Evolutionary conservation across 1,140 invertebrate species (phyloP).

Genomic region (Homalodisca vitripennis): DNA sequence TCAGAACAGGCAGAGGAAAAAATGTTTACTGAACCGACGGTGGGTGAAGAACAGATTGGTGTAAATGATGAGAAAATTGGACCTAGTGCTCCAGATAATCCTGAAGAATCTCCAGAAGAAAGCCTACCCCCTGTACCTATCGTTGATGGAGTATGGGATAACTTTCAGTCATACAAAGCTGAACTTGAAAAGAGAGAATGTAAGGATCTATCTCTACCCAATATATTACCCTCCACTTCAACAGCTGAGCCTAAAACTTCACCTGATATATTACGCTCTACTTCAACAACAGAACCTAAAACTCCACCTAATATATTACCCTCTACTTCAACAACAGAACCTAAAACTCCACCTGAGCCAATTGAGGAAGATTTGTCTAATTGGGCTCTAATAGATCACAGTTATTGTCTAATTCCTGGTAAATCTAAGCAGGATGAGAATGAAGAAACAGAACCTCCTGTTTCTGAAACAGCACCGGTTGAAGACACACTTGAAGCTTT

Average conservation of each 20-base stretch:
- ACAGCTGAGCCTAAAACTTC: slow-evolving; percentile 30
- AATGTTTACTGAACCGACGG: slow-evolving; percentile 6
- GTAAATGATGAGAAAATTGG: slow-evolving; percentile 22
- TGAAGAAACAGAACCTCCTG: too few species aligned
- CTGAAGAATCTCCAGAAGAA: slow-evolving; percentile 16
- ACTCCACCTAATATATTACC: too few species aligned
- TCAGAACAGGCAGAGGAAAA: slow-evolving; percentile 15
- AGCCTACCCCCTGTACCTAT: slow-evolving; percentile 48
- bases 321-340: too few species aligned
- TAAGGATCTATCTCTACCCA: slow-evolving; percentile 22
- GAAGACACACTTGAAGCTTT: slow-evolving; percentile 32
- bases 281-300: too few species aligned
- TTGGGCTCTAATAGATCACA: slow-evolving; percentile 55
- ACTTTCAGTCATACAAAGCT: slow-evolving; percentile 70
- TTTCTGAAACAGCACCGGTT: slow-evolving; percentile 28
- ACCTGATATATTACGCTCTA: too few species aligned
- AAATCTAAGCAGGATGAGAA: too few species aligned
- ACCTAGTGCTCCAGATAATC: slow-evolving; percentile 14
- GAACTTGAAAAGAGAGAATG: slow-evolving; percentile 52
- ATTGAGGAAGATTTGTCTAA: too few species aligned
- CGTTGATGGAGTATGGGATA: slow-evolving; percentile 77
- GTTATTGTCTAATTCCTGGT: too few species aligned
- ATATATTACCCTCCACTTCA: slow-evolving; percentile 4
- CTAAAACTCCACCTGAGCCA: too few species aligned
- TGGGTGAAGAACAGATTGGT: slow-evolving; percentile 20